Base-by-base conservation (phyloP, 2,113 vertebrate species). In the Colossoma macropomum region DNA sequence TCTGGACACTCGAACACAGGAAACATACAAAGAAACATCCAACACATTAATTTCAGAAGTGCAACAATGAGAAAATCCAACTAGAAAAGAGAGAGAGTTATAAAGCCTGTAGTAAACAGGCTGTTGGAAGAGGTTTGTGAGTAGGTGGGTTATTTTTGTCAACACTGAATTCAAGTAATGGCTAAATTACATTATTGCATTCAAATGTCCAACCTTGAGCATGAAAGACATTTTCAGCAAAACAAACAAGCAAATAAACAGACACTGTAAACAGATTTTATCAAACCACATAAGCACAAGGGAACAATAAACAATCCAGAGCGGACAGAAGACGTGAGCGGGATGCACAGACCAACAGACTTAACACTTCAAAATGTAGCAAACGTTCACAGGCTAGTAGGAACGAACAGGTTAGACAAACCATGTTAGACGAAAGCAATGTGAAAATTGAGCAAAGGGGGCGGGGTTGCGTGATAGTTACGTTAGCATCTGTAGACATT, bases 401-500 rank as follows among this genome's bases (percentile, higher is more conserved):
- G 38, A 66, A 71, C 80, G 25, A 6, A 80, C 69, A 79, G 28
- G 17, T 69, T 50, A 65, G n/a, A 30, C 72, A 34, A 66, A 74
- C 54, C n/a, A 21, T 63, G 9, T 6, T 6, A 32, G 45, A 8
- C 21, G 48, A 77, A 56, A 48, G 72, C 77, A 87, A 74, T 41
- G 65, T 87, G 81, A 71, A 79, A 81, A 32, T 77, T 84, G 80
- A 88, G 65, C 66, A 73, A 27, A 27, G 30, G 66, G 74, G 74
- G 54, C 77, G 83, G 86, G 80, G 78, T 86, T 86, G 86, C 92
- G 89, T 91, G 91, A 95, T 96, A 96, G 96, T 97, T 96, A 96
- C 95, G 90, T 94, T 95, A 94, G 95, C 94, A 86, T 91, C 89
- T 92, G 93, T 90, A 91, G 93, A 89, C 88, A 92, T 85, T 80